Base-by-base conservation (phyloP, 1,140 invertebrate genomes). In the Arctopsyche grandis region DNA sequence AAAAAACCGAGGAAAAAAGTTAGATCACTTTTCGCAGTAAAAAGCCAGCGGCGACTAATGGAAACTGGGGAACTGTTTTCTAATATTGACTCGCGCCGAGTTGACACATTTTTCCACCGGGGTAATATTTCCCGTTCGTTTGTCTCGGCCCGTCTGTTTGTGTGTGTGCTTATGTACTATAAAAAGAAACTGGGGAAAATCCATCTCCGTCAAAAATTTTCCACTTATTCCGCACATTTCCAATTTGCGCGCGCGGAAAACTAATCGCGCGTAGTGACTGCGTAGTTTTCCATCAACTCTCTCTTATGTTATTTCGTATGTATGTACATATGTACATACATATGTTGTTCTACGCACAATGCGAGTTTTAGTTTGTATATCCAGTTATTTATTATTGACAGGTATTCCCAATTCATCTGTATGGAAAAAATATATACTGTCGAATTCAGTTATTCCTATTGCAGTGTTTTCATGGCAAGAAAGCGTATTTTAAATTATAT, bases 131-230 rank as follows among this genome's bases (percentile, higher is more conserved):
- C 48, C 16, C 10, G 29, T 38, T 38, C 7, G 29, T 38, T 38
- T 38, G 29, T 38, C 7, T 38, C 29, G n/a, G n/a, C n/a, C n/a
- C n/a, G n/a, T n/a, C n/a, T n/a, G n/a, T n/a, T n/a, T n/a, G n/a
- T n/a, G n/a, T n/a, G n/a, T n/a, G n/a, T 38, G 7, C 29, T 38
- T 38, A 38, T 38, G 3, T 38, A 7, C 29, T 38, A 38, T 38
- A 52, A 52, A 16, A 52, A 52, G 48, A 52, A 52, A 12, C 12
- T 4, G 4, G 48, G 12, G 16, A 22, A 26, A 66, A 66, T 66
- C 63, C 63, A 66, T 66, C 63, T 26, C 19, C 63, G 24, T 66
- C 63, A 66, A 66, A n/a, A n/a, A 66, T 66, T 66, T 66, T 52
- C 48, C 16, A 29, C 63, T 66, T 24, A 22, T 66, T 66, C 24